phyloP scores from a whole-genome alignment of 2,797 vertebrate species.

The Vireo griseus region DNA sequence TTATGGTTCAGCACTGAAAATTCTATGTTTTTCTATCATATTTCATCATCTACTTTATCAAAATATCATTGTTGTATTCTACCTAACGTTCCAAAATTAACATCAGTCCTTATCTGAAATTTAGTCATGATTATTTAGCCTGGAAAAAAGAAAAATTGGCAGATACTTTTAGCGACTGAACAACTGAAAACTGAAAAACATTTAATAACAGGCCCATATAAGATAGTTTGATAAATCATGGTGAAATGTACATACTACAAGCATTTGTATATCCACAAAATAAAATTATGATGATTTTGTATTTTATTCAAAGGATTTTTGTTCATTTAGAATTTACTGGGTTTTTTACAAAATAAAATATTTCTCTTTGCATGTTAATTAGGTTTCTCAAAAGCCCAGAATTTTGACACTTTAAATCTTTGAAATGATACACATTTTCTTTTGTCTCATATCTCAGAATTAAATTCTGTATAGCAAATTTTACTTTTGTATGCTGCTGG shows the following conservation, averaged over 20 bases:
- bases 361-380: slow-evolving; percentile 23
- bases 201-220: background rate
- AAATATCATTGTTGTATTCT: background rate
- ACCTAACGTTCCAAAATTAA: background rate
- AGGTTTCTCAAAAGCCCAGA: slow-evolving; percentile 31
- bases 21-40: background rate
- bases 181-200: background rate
- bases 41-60: background rate
- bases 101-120: background rate
- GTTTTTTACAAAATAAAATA: background rate
- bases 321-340: background rate
- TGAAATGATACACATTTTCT: slow-evolving; percentile 34
- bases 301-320: background rate
- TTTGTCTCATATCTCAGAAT: background rate
- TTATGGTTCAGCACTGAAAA: background rate
- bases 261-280: background rate
- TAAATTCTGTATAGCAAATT: slow-evolving; percentile 36
- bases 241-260: background rate
- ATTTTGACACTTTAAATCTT: slow-evolving; percentile 42
- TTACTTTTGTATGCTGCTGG: slow-evolving; percentile 2
- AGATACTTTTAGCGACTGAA: background rate
- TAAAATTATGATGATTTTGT: background rate
- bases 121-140: background rate
- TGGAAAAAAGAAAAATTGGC: background rate
- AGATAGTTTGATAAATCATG: background rate